These are phyloP conservation scores for Drosophila anceps DNA, from an alignment of 2,888 invertebrate species.

Conservation along the genomic window DNA sequence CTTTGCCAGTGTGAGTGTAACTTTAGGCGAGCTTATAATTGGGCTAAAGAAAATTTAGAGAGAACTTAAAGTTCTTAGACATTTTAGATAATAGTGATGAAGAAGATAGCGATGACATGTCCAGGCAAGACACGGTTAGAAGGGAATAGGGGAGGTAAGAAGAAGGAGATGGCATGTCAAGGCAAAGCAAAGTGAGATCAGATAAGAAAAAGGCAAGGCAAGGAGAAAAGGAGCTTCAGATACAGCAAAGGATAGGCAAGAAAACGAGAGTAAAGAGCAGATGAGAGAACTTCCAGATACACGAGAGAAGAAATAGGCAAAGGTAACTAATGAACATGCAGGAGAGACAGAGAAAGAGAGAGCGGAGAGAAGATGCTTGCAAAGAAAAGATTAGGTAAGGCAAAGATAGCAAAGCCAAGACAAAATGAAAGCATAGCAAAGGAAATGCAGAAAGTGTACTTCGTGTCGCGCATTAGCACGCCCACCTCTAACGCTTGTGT, in stretches of 20 bases:
- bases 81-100: not conserved
- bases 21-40: not conserved
- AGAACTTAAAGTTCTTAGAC: not conserved
- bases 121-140: not conserved
- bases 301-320: not conserved
- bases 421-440: not conserved
- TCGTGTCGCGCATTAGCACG: not conserved
- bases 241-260: not conserved
- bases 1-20: not conserved
- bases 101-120: not conserved
- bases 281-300: not conserved
- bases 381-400: not conserved
- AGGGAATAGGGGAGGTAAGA: not conserved
- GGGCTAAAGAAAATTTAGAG: not conserved
- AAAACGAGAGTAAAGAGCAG: not conserved
- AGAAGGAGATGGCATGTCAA: not conserved
- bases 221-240: not conserved
- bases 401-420: not conserved
- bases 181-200: not conserved
- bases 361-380: not conserved
- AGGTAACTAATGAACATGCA: no score
- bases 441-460: not conserved
- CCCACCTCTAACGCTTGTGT: not conserved
- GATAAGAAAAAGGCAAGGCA: not conserved
- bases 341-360: no score